phyloP scores from a whole-genome alignment of 1,140 invertebrate species.

The Pseudomyrmex pallidus region DNA sequence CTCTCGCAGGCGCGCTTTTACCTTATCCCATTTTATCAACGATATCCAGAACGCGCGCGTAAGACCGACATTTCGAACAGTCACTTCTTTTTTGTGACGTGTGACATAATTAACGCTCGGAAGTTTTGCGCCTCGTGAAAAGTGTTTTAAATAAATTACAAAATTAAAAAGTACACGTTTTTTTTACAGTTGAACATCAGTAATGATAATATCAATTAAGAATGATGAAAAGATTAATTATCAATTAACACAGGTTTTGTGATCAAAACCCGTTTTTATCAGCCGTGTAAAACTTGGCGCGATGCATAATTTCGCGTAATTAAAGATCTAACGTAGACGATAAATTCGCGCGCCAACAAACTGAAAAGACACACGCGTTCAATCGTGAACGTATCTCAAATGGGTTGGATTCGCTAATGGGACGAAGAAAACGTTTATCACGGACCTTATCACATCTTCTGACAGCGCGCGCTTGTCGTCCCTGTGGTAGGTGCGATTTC shows the following conservation, averaged over 20 bases:
- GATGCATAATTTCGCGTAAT: neutral
- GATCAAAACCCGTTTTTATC: neutral
- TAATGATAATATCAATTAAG: too few species aligned
- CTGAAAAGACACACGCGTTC: neutral
- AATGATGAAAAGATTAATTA: slow-evolving; percentile 9
- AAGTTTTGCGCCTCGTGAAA: neutral
- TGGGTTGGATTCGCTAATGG: slow-evolving; percentile 44
- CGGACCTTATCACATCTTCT: slow-evolving; percentile 37
- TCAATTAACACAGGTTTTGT: neutral
- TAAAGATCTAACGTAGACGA: neutral
- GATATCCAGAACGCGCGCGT: neutral
- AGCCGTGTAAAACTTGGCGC: neutral
- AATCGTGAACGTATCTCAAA: slow-evolving; percentile 14
- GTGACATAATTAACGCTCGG: neutral
- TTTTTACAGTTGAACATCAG: too few species aligned
- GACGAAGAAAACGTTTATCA: slow-evolving; percentile 51
- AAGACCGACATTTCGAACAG: neutral
- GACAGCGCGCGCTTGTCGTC: slow-evolving; percentile 34
- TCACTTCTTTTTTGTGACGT: neutral
- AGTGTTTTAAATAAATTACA: neutral
- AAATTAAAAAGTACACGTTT: too few species aligned
- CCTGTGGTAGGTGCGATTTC: slow-evolving; percentile 60
- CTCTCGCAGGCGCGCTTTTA: neutral
- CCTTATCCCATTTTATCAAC: slow-evolving; percentile 44
- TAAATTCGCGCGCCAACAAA: neutral